Evolutionary conservation across 2,797 vertebrate species (phyloP), one percentile per base, ranked within the genome.

Genomic region (Sylvilagus floridanus): DNA sequence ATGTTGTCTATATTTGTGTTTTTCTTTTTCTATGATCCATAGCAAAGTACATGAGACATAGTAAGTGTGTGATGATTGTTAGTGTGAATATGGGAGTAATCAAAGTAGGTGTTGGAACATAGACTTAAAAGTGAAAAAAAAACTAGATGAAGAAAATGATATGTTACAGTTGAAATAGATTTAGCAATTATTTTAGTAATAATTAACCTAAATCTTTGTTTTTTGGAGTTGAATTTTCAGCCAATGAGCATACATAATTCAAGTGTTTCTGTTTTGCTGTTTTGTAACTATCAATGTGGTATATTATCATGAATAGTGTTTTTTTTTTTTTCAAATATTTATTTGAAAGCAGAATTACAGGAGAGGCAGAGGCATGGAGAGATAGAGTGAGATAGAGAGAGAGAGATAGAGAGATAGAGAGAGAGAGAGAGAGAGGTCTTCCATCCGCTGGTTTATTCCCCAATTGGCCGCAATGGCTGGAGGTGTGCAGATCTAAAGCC

Each of bases 241-340:
- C 1, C 28, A 87, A 35, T 26, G 19, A 42, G 21, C 13, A 47
- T 1, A n/a, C 47, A 35, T 35, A 84, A 88, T 14, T 30, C 78
- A 65, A 83, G 54, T 65, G 22, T 72, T 91, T 92, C 63, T 66
- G 28, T 60, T 77, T 88, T 84, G 14, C 30, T 78, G 77, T 66
- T 54, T 4, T 24, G 9, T 65, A 57, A 11, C 14, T 84, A 24
- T 57, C 28, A 65, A 47, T 32, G 21, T 42, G 6, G 4, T 6
- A 14, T 83, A 26, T 88, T 65, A 65, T 57, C 4, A 54, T 77
- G 8, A 47, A 47, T 8, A 10, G 42, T 47, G 42, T 47, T 47
- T 35, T 35, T 47, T 47, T 47, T 35, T 35, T 47, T 47, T 47
- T 47, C 42, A 47, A 47, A 47, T 7, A 47, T 47, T 42, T 8